Evolutionary conservation across 2,888 invertebrate species (phyloP).

Genomic region (Lasioglossum oenotherae): DNA sequence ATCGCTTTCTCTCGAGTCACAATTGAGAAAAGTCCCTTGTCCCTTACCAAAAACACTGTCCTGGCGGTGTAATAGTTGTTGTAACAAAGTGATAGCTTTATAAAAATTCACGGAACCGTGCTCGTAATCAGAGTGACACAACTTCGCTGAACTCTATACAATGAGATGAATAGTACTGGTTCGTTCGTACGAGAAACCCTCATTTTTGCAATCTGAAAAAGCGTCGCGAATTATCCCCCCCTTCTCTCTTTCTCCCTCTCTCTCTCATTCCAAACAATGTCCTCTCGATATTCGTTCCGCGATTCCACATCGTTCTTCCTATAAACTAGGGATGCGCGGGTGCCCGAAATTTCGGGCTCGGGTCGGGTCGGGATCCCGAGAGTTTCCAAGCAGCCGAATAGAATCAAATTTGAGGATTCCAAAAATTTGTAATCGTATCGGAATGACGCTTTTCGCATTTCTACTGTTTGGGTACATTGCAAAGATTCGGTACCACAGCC

Average conservation of each 20-base stretch:
- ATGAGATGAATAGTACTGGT: neutral
- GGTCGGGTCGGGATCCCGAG: neutral
- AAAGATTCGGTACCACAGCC: neutral
- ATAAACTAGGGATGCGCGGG: neutral
- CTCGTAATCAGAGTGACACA: neutral
- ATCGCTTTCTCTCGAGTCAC: neutral
- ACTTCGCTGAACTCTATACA: neutral
- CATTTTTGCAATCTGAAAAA: constrained; percentile 49
- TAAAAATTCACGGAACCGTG: constrained; percentile 30
- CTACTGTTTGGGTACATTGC: no score
- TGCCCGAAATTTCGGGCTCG: neutral
- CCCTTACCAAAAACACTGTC: neutral
- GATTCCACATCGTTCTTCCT: neutral
- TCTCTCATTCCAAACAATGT: constrained; percentile 12
- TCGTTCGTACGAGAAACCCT: neutral
- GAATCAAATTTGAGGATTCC: neutral
- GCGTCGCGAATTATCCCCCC: constrained; percentile 19
- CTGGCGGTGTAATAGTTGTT: neutral
- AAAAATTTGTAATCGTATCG: neutral
- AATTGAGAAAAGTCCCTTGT: neutral
- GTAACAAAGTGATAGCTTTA: constrained; percentile 14
- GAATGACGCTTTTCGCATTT: neutral
- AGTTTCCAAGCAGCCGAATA: neutral
- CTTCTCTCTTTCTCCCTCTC: neutral
- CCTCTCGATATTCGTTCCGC: constrained; percentile 4